Evolutionary conservation across 2,113 vertebrate species (phyloP), one percentile per base, ranked within the genome.

Genomic region (Nibea coibor): DNA sequence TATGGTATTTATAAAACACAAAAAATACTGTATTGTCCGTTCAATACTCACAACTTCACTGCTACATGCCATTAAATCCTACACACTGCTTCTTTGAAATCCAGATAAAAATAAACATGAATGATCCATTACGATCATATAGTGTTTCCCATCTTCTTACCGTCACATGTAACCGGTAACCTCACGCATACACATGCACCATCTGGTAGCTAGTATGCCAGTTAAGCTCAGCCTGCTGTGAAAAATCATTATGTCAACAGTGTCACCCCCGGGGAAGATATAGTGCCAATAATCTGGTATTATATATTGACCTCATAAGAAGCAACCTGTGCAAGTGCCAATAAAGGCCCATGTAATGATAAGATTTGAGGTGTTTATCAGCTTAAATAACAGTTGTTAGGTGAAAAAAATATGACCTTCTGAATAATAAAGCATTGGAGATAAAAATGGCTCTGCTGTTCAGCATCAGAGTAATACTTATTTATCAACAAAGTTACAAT

Each of bases 401-500:
- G 47, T 35, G 9, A 57, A 77, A 73, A 73, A 26, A 76, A 59
- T 12, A 58, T 26, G 22, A 64, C 62, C 26, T 39, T 82, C 24
- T 19, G 58, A 72, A 81, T 73, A 54, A 76, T 19, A 72, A 50
- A 15, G 35, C 64, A 22, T 51, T 1, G 19, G 20, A 75, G 67
- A 74, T 61, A 57, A 63, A 86, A 85, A 85, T 28, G 58, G 24
- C 80, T 71, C 24, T 26, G 48, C 51, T 67, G 72, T 59, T 74
- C 47, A 35, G 78, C 42, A 51, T 68, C 8, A 76, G 63, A 81
- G 57, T 65, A 81, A 77, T 11, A 47, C 26, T 65, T 65, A 80
- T 87, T 76, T 74, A 81, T 82, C 78, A 61, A 50, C 59, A 68
- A 42, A 68, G 51, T 75, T 68, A 70, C 35, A 51, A 75, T 78